Evolutionary conservation across 35 echinoderm and acorn worm species (phyloP).

Genomic region (Chiridota heheva): DNA sequence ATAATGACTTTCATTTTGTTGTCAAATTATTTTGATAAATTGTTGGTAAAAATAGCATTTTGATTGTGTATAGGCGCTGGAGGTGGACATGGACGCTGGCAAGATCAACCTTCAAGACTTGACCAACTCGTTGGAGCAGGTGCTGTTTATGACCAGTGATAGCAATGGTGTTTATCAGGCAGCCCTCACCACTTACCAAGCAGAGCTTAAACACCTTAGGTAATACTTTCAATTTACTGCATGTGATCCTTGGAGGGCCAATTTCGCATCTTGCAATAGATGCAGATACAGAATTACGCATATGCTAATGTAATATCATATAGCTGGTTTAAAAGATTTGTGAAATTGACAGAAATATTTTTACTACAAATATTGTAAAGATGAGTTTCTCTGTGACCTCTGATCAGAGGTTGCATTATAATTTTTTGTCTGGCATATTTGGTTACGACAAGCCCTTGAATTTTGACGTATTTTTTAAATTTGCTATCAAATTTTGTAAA

Average conservation of each 20-base stretch:
- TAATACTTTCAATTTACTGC: conserved; percentile 13
- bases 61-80: conserved; percentile 46
- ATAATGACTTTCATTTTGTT: no score
- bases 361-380: no score
- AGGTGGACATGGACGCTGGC: conserved; percentile 72
- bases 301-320: neutral
- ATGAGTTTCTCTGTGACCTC: no score
- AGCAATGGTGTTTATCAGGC: conserved; percentile 89
- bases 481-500: no score
- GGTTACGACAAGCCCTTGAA: no score
- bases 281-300: neutral
- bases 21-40: neutral
- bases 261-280: neutral
- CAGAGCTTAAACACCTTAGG: conserved; percentile 86
- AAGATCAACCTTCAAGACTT: conserved; percentile 77
- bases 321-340: no score
- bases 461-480: no score
- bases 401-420: no score
- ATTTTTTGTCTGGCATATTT: no score
- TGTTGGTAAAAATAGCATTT: neutral
- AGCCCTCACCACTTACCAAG: conserved; percentile 80
- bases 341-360: no score
- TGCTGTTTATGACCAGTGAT: conserved; percentile 73
- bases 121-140: conserved; percentile 72
- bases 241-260: neutral